phyloP scores from a whole-genome alignment of 2,888 invertebrate species.

The Phengaris arion region DNA sequence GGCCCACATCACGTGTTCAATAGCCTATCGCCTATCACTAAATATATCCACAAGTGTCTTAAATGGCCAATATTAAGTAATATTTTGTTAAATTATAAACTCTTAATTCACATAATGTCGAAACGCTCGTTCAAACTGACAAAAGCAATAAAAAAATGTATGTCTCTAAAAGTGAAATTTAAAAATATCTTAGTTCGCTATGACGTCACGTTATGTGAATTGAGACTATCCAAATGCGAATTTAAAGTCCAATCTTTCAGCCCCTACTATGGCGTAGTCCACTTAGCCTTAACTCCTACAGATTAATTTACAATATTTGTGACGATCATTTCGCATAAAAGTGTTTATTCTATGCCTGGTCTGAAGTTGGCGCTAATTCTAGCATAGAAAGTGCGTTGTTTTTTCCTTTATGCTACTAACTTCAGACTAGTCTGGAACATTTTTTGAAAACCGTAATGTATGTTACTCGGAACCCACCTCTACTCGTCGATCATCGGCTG shows the following conservation, averaged over 20 bases:
- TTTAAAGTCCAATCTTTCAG: constrained; percentile 20
- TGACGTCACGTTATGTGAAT: constrained; percentile 14
- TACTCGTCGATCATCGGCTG: constrained; percentile 1
- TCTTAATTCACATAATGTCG: constrained; percentile 7
- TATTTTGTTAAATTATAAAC: constrained; percentile 7
- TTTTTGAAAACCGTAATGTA: constrained; percentile 13
- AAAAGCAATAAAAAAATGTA: neutral
- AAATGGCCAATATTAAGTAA: constrained; percentile 30
- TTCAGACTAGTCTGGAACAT: neutral
- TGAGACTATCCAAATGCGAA: constrained; percentile 26
- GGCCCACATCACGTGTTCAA: constrained; percentile 17
- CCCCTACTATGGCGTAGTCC: constrained; percentile 19
- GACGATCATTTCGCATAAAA: neutral
- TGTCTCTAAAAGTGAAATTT: neutral
- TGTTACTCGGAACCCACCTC: constrained; percentile 22
- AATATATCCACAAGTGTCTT: constrained; percentile 29
- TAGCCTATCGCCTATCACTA: constrained; percentile 28
- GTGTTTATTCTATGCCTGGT: neutral
- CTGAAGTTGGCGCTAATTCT: neutral
- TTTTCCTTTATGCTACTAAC: neutral
- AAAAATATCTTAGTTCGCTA: neutral
- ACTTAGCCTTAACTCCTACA: constrained; percentile 13
- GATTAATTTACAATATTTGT: neutral
- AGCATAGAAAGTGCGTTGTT: neutral
- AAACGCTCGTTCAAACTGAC: constrained; percentile 2